Evolutionary conservation across 2,888 invertebrate genomes (phyloP).

Genomic region (Anarsia innoxiella): DNA sequence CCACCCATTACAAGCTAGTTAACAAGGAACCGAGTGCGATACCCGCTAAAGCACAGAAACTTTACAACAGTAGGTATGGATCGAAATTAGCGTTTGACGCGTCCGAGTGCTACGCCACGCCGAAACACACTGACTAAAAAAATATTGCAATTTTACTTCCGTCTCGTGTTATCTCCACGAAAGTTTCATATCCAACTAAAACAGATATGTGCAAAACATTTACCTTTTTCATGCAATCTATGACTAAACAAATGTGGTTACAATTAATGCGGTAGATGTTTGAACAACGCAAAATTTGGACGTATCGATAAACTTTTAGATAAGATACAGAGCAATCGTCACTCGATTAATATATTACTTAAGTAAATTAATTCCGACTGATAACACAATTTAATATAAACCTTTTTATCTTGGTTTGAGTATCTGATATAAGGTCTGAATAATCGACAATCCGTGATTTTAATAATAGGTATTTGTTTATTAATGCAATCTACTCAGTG

Average conservation of each 20-base stretch:
- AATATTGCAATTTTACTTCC: not conserved
- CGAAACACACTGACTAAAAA: constrained; percentile 14
- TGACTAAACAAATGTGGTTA: constrained; percentile 7
- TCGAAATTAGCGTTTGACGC: constrained; percentile 3
- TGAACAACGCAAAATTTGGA: constrained; percentile 5
- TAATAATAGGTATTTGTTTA: too few relatives aligned
- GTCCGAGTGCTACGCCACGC: constrained; percentile 9
- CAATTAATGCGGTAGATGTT: not conserved
- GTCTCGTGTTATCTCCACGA: too few relatives aligned
- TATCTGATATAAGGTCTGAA: too few relatives aligned
- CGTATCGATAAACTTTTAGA: constrained; percentile 23
- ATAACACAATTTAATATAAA: constrained; percentile 48
- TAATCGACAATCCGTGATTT: too few relatives aligned
- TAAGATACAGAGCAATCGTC: constrained; percentile 36
- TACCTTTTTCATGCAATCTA: not conserved
- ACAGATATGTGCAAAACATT: too few relatives aligned
- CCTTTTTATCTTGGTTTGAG: constrained; percentile 37
- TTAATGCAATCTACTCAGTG: too few relatives aligned
- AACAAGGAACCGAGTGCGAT: too few relatives aligned
- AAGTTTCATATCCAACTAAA: too few relatives aligned
- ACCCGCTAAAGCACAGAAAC: not conserved
- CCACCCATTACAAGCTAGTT: too few relatives aligned
- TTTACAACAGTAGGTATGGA: too few relatives aligned
- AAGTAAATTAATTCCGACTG: constrained; percentile 48
- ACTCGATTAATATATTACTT: constrained; percentile 55